A percentile compares a stretch with the other conserved stretches of the same genome.
These are phyloP conservation scores for Ectobius pallidus DNA, from an alignment of 2,888 invertebrate species.

Conservation along the genomic window DNA sequence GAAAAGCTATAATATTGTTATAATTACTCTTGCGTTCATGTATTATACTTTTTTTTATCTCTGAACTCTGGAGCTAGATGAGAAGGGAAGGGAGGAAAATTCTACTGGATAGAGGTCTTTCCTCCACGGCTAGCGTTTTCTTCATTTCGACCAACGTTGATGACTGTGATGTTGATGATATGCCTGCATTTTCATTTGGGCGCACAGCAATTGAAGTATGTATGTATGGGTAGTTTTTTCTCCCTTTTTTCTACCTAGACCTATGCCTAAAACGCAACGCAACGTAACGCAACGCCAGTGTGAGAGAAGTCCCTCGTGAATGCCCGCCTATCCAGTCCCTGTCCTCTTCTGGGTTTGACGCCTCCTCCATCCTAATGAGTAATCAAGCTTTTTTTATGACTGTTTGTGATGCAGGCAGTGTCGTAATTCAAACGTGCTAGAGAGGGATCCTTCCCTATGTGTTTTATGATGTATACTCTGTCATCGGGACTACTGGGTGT, in stretches of 20 bases:
- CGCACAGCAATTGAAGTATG: conserved; percentile 26
- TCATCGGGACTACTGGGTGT: conserved; percentile 40
- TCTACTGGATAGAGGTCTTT: conserved; percentile 6
- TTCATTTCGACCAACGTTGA: conserved; percentile 22
- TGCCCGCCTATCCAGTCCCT: conserved; percentile 8
- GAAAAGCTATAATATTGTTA: conserved; percentile 18
- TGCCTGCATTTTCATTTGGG: conserved; percentile 26
- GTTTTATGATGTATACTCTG: conserved; percentile 42
- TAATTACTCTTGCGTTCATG: conserved; percentile 19
- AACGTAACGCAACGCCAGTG: not conserved
- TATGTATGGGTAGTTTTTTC: not conserved
- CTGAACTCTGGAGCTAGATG: not conserved
- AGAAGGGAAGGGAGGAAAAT: not conserved
- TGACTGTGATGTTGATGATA: conserved; percentile 17
- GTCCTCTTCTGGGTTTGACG: conserved; percentile 31
- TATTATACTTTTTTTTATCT: not conserved
- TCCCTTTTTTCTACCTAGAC: not conserved
- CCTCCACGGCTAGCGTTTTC: conserved; percentile 11
- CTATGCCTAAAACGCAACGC: not conserved
- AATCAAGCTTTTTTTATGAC: conserved; percentile 44
- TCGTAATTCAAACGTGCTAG: conserved; percentile 43
- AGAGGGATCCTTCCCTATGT: conserved; percentile 28
- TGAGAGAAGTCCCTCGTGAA: conserved; percentile 5
- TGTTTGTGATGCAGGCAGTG: conserved; percentile 43
- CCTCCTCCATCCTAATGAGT: conserved; percentile 41